Conservation (phyloP, 2,797 vertebrate genomes). For the Lycodopsis pacificus region DNA sequence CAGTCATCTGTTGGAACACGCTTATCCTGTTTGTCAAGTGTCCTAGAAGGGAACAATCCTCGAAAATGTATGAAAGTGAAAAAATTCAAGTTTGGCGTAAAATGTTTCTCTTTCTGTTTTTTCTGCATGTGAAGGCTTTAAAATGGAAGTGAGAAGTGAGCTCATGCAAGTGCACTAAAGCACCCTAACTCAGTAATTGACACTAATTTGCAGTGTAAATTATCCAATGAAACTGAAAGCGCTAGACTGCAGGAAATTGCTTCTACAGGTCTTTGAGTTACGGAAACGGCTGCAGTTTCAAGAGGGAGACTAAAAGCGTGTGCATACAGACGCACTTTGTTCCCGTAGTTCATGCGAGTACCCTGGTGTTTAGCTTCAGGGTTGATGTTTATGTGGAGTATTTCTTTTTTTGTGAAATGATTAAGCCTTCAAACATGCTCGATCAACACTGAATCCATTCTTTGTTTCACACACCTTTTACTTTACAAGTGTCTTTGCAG, state of each 20-base stretch:
- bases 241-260: slow-evolving; percentile 44
- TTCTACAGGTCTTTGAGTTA: slow-evolving; percentile 49
- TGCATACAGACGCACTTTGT: slow-evolving; percentile 4
- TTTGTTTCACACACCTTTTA: neutral
- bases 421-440: slow-evolving; percentile 3
- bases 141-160: slow-evolving; percentile 46
- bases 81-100: slow-evolving; percentile 24
- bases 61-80: slow-evolving; percentile 40
- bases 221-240: slow-evolving; percentile 65
- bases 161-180: slow-evolving; percentile 58
- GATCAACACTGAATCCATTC: neutral
- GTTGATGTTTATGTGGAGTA: neutral
- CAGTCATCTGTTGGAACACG: slow-evolving; percentile 50
- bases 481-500: neutral
- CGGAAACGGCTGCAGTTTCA: slow-evolving; percentile 39
- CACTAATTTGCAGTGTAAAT: slow-evolving; percentile 63
- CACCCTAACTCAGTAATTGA: slow-evolving; percentile 58
- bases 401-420: slow-evolving; percentile 15
- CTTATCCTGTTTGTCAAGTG: slow-evolving; percentile 50
- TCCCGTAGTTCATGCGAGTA: slow-evolving; percentile 11
- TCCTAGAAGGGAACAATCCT: slow-evolving; percentile 34
- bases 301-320: slow-evolving; percentile 20
- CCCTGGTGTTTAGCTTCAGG: neutral
- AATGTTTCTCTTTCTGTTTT: slow-evolving; percentile 5
- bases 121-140: slow-evolving; percentile 24